Conservation (phyloP, 2,797 vertebrate species). For the Pangasius sanitwongsei region DNA sequence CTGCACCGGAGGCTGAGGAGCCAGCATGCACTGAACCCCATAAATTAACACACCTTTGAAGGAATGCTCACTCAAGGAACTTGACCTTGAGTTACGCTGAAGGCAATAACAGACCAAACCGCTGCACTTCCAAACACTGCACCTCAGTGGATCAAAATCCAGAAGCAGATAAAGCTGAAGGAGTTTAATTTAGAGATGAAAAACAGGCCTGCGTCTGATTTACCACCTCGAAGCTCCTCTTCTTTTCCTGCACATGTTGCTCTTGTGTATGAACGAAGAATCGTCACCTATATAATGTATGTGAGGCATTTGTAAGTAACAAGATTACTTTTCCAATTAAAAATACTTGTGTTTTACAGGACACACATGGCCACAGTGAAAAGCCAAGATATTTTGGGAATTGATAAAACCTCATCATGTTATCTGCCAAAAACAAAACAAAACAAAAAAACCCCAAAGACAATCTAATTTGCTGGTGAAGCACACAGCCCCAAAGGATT, state of each 20-base stretch:
- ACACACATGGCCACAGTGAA: background rate
- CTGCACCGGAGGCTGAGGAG: background rate
- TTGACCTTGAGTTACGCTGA: background rate
- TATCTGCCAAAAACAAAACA: background rate
- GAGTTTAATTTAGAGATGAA: background rate
- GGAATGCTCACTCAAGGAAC: background rate
- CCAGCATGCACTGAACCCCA: background rate
- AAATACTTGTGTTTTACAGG: background rate
- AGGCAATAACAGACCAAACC: background rate
- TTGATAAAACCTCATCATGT: background rate
- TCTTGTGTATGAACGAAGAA: background rate
- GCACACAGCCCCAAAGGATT: background rate
- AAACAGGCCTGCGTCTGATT: background rate
- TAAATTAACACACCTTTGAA: background rate
- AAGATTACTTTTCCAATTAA: background rate
- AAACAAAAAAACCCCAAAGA: background rate
- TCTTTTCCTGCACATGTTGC: background rate
- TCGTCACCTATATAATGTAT: background rate
- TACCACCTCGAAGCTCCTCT: background rate
- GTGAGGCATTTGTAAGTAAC: background rate
- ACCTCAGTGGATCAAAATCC: background rate
- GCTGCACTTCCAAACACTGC: background rate
- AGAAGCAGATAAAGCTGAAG: background rate
- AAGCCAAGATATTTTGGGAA: background rate
- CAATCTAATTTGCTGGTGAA: background rate